Percentiles rank a stretch among this genome's conserved stretches.
Evolutionary conservation across 2,888 invertebrate genomes (phyloP).

Genomic region (Ennomos erosarius): DNA sequence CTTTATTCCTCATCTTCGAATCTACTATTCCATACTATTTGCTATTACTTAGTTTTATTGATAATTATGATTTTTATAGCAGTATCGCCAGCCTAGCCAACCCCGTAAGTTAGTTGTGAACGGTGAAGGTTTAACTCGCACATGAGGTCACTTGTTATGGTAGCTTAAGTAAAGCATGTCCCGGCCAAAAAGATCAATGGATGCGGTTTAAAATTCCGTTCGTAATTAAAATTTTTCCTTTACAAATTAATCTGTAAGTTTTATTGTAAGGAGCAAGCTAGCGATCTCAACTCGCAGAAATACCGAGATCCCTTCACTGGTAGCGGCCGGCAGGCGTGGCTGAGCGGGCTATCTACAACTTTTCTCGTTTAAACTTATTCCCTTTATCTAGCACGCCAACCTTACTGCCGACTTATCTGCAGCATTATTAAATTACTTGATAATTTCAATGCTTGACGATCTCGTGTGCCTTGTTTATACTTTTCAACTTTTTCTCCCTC

Average conservation of each 20-base stretch:
- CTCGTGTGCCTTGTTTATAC: slow-evolving; percentile 62
- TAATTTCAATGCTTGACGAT: slow-evolving; percentile 72
- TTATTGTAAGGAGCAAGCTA: neutral
- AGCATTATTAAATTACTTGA: slow-evolving; percentile 80
- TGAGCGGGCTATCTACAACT: slow-evolving; percentile 58
- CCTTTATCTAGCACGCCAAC: slow-evolving; percentile 67
- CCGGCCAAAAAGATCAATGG: too few relatives aligned
- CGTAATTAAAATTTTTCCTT: too few relatives aligned
- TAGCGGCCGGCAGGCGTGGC: slow-evolving; percentile 10
- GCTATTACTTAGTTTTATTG: neutral
- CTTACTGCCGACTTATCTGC: slow-evolving; percentile 65
- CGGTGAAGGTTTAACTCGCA: too few relatives aligned
- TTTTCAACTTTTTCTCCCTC: slow-evolving; percentile 45
- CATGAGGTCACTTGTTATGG: too few relatives aligned
- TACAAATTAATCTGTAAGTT: too few relatives aligned
- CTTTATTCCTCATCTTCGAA: too few relatives aligned
- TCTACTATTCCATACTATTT: too few relatives aligned
- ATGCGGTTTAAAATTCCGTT: too few relatives aligned
- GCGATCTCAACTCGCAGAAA: neutral
- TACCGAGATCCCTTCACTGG: slow-evolving; percentile 4
- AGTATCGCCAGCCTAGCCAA: too few relatives aligned
- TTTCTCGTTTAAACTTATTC: slow-evolving; percentile 82
- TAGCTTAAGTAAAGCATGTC: too few relatives aligned
- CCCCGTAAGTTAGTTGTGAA: too few relatives aligned
- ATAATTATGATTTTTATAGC: neutral